Percentiles rank a stretch among this genome's conserved stretches.
Evolutionary conservation across 2,113 vertebrate genomes (phyloP).

Genomic region (Chrysochloris asiatica): DNA sequence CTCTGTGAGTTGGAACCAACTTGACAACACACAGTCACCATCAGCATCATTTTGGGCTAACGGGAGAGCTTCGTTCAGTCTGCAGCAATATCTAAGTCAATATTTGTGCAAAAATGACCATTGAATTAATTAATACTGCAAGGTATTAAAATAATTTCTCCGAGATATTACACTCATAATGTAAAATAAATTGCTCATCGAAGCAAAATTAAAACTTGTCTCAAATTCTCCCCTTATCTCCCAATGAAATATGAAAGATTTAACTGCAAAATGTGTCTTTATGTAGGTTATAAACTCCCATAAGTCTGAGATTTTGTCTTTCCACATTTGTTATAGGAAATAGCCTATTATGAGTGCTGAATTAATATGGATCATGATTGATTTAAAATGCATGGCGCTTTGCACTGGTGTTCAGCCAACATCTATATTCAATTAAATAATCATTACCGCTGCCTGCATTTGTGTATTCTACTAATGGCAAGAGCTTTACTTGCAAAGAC

Average conservation of each 20-base stretch:
- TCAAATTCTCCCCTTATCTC: neutral
- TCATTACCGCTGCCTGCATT: conserved; percentile 56
- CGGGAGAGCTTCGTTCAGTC: neutral
- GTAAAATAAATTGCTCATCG: conserved; percentile 13
- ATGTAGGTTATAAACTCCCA: conserved; percentile 57
- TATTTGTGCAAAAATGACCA: conserved; percentile 8
- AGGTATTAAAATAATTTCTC: conserved; percentile 11
- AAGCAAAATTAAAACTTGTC: conserved; percentile 61
- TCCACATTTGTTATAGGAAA: conserved; percentile 63
- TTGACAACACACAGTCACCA: too few species aligned
- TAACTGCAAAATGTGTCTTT: neutral
- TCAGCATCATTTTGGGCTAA: too few species aligned
- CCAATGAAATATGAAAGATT: conserved; percentile 33
- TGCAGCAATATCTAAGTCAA: neutral
- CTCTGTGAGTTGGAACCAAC: too few species aligned
- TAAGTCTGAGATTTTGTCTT: conserved; percentile 21
- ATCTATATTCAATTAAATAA: conserved; percentile 76
- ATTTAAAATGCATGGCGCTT: conserved; percentile 73
- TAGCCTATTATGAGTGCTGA: conserved; percentile 50
- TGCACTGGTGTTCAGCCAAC: conserved; percentile 72
- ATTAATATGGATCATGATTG: conserved; percentile 68
- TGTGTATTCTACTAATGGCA: conserved; percentile 55
- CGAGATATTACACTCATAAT: neutral
- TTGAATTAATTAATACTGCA: neutral
- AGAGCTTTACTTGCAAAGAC: neutral